Conservation (phyloP, 2,888 invertebrate species). For the Molanna angustata region DNA sequence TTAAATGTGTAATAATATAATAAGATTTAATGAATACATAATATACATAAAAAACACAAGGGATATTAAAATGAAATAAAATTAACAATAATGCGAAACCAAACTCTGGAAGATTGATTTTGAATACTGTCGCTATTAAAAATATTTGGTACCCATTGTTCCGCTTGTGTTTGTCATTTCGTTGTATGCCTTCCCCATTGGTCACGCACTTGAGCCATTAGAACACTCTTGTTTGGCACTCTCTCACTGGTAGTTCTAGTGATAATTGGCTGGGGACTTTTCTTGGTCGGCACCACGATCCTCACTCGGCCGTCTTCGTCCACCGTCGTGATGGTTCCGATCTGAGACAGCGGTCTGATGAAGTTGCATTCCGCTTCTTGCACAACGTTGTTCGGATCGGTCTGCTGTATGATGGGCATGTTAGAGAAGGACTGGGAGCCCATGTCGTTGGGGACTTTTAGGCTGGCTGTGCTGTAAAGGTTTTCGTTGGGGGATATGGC, state of each 20-base stretch:
- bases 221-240: conserved; percentile 79
- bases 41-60: too few relatives aligned
- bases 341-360: conserved; percentile 66
- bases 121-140: too few relatives aligned
- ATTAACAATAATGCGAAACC: too few relatives aligned
- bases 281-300: conserved; percentile 61
- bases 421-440: conserved; percentile 10
- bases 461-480: neutral
- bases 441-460: conserved; percentile 5
- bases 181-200: conserved; percentile 27
- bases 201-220: conserved; percentile 69
- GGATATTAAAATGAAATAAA: too few relatives aligned
- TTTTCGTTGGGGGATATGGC: neutral
- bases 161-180: conserved; percentile 22
- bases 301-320: conserved; percentile 60
- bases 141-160: too few relatives aligned
- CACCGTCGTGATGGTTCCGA: conserved; percentile 59
- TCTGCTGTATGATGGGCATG: conserved; percentile 3
- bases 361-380: conserved; percentile 49
- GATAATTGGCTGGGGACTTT: conserved; percentile 63
- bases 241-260: conserved; percentile 82
- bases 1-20: too few relatives aligned
- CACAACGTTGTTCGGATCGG: neutral
- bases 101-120: too few relatives aligned
- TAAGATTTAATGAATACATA: too few relatives aligned